Percentiles rank a stretch among this genome's conserved stretches.
phyloP scores from a whole-genome alignment of 1,140 invertebrate genomes.

The Calycopis cecrops region DNA sequence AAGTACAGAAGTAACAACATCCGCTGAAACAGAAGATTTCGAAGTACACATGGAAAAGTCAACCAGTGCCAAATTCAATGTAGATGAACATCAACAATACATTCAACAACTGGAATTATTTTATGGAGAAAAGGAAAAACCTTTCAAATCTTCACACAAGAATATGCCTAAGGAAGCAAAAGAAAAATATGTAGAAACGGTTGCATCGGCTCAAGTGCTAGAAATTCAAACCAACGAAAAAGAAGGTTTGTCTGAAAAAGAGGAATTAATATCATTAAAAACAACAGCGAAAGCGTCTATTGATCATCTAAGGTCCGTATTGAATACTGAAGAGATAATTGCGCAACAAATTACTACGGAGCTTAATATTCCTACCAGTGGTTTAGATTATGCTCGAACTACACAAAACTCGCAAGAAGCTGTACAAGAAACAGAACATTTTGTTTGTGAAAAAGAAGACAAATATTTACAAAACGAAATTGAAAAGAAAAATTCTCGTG shows the following conservation, averaged over 20 bases:
- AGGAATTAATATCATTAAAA: slow-evolving; percentile 16
- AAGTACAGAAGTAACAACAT: slow-evolving; percentile 44
- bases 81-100: slow-evolving; percentile 37
- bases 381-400: slow-evolving; percentile 24
- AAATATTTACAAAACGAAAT: slow-evolving; percentile 15
- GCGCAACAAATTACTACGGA: slow-evolving; percentile 37
- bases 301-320: slow-evolving; percentile 33
- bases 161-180: slow-evolving; percentile 28
- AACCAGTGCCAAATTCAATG: slow-evolving; percentile 28
- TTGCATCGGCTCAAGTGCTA: slow-evolving; percentile 35
- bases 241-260: slow-evolving; percentile 32
- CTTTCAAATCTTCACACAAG: slow-evolving; percentile 22
- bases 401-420: slow-evolving; percentile 40
- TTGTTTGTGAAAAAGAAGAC: slow-evolving; percentile 45
- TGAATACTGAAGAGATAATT: slow-evolving; percentile 41
- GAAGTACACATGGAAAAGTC: slow-evolving; percentile 14
- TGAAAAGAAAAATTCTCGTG: slow-evolving; percentile 21
- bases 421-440: slow-evolving; percentile 36
- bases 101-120: slow-evolving; percentile 38
- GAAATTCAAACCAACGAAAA: slow-evolving; percentile 43
- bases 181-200: slow-evolving; percentile 30
- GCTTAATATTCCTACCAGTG: slow-evolving; percentile 25
- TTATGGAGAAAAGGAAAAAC: slow-evolving; percentile 41
- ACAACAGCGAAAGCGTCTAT: not conserved
- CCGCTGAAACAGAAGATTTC: slow-evolving; percentile 31